phyloP scores from a whole-genome alignment of 2,888 invertebrate species.

The Archips crataeganus region DNA sequence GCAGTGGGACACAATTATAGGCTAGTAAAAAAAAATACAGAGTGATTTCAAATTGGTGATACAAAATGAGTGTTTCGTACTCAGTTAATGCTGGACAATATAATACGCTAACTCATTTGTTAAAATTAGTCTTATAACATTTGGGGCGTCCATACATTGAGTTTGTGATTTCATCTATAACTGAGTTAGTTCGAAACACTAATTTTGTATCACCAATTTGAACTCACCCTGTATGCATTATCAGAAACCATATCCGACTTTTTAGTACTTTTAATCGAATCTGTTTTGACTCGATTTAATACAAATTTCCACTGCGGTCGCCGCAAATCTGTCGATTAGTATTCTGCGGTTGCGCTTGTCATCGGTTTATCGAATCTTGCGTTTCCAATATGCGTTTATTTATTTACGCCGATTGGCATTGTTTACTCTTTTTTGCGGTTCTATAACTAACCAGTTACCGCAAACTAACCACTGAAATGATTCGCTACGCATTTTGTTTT shows the following conservation, averaged over 20 bases:
- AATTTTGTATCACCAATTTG: too few species aligned
- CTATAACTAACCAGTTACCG: constrained; percentile 41
- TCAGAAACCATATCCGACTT: neutral
- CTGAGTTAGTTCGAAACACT: too few species aligned
- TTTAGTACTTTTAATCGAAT: neutral
- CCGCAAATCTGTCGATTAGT: constrained; percentile 68
- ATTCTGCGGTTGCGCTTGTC: constrained; percentile 55
- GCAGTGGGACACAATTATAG: too few species aligned
- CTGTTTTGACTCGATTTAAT: constrained; percentile 5
- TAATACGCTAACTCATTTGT: too few species aligned
- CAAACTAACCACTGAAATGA: constrained; percentile 43
- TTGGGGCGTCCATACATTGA: too few species aligned
- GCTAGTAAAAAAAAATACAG: too few species aligned
- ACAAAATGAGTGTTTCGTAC: too few species aligned
- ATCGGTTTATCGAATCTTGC: constrained; percentile 65
- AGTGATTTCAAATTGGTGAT: too few species aligned
- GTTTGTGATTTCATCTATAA: too few species aligned
- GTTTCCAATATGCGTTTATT: constrained; percentile 64
- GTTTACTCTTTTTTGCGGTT: constrained; percentile 59
- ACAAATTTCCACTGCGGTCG: constrained; percentile 61
- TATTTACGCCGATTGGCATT: constrained; percentile 55
- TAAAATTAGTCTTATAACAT: too few species aligned
- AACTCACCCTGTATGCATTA: neutral
- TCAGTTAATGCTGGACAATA: too few species aligned
- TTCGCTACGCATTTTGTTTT: constrained; percentile 46